Percentiles rank a stretch among this genome's conserved stretches.
Conservation (phyloP, 1,140 invertebrate species). For the Bicyclus anynana region DNA sequence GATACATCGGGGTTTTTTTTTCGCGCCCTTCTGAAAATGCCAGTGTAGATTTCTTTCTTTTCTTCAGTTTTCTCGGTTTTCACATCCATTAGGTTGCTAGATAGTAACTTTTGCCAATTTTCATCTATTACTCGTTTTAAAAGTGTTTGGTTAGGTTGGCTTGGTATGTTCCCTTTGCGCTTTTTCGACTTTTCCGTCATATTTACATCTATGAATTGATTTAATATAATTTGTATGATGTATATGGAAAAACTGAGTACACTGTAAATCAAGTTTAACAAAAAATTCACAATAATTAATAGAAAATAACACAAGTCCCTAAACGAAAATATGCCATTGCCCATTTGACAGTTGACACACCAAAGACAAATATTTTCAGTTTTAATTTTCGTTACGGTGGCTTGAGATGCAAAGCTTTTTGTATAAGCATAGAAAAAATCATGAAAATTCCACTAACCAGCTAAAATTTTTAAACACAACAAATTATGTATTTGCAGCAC, state of each 20-base stretch:
- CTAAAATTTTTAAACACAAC: too few relatives aligned
- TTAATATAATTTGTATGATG: slow-evolving; percentile 31
- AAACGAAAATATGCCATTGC: slow-evolving; percentile 1
- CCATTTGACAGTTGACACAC: slow-evolving; percentile 18
- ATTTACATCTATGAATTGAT: slow-evolving; percentile 40
- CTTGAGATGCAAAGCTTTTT: too few relatives aligned
- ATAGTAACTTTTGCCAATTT: slow-evolving; percentile 69
- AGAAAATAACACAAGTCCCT: slow-evolving; percentile 18
- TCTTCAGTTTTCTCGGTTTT: slow-evolving; percentile 38
- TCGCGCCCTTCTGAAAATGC: slow-evolving; percentile 48
- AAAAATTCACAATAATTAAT: slow-evolving; percentile 15
- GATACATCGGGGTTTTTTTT: slow-evolving; percentile 38
- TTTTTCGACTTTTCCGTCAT: slow-evolving; percentile 57
- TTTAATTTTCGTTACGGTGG: too few relatives aligned
- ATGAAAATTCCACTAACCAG: too few relatives aligned
- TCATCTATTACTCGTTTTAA: slow-evolving; percentile 52
- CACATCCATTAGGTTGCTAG: slow-evolving; percentile 47
- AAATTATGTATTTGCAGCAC: too few relatives aligned
- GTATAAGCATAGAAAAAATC: too few relatives aligned
- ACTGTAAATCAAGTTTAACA: slow-evolving; percentile 10
- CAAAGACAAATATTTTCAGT: too few relatives aligned
- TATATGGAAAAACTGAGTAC: slow-evolving; percentile 2
- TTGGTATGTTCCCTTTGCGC: slow-evolving; percentile 35
- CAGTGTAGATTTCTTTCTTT: slow-evolving; percentile 44
- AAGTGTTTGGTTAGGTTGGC: slow-evolving; percentile 39